Percentiles rank a stretch among this genome's conserved stretches.
Evolutionary conservation across 2,888 invertebrate species (phyloP).

Genomic region (Thumatha senex): DNA sequence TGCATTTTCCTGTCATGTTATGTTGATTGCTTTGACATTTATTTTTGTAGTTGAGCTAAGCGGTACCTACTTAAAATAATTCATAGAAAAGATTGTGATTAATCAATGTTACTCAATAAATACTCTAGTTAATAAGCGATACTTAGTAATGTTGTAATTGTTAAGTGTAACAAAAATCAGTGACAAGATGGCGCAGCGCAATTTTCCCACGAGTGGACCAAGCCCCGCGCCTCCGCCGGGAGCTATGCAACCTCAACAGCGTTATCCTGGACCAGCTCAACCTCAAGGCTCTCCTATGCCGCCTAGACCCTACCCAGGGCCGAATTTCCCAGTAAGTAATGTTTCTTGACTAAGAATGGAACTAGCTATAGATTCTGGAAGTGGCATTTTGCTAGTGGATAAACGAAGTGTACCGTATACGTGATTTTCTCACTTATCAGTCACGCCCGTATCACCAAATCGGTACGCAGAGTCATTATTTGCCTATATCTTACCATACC

Average conservation of each 20-base stretch:
- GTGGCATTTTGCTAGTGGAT: no score
- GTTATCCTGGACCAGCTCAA: slow-evolving; percentile 75
- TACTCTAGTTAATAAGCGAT: slow-evolving; percentile 3
- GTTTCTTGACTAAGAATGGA: not conserved
- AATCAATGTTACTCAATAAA: not conserved
- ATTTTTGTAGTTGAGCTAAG: no score
- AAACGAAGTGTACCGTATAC: no score
- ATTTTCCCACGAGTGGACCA: slow-evolving; percentile 59
- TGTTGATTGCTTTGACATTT: no score
- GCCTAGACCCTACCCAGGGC: slow-evolving; percentile 88
- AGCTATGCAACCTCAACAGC: slow-evolving; percentile 71
- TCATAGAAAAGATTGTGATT: no score
- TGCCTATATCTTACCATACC: no score
- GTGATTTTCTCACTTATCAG: no score
- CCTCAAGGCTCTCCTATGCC: slow-evolving; percentile 86
- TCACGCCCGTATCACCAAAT: no score
- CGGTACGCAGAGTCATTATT: no score
- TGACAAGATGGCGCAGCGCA: slow-evolving; percentile 62
- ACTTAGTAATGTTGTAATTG: slow-evolving; percentile 12
- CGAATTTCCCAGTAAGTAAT: slow-evolving; percentile 88
- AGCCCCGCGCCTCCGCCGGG: slow-evolving; percentile 71
- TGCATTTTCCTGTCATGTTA: no score
- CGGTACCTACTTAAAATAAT: no score
- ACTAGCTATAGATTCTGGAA: not conserved
- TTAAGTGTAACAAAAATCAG: slow-evolving; percentile 16